Base-by-base conservation (phyloP, 2,888 invertebrate species). In the Euphydryas editha region DNA sequence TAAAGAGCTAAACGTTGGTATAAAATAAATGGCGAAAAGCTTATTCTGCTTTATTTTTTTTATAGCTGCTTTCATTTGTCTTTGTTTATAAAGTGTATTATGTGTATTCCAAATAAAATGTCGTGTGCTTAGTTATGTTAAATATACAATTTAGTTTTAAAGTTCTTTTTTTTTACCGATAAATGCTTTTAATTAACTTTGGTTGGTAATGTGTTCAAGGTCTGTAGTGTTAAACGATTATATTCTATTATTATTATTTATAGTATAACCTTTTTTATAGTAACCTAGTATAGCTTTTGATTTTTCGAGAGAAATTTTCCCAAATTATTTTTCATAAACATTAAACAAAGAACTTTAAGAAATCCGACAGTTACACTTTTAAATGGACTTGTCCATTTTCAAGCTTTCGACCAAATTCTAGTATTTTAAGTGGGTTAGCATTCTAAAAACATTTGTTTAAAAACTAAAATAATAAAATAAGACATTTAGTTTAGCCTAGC, bases 301-400 rank as follows among this genome's bases (percentile, higher is more conserved):
- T 11, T 44, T 46, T 47, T 47, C 47, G 24, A 63, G 49, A 49
- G 39, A 56, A 62, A 58, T 49, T 17, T 59, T 18, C 58, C 13
- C 47, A 56, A 64, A 72, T 46, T 59, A 56, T 56, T 62, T 69
- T 49, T 58, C 47, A 30, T 57, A 55, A 62, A 61, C 49, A 51
- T 55, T 61, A 64, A 59, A 68, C 57, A 60, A 60, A 60, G 58
- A 68, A 58, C 60, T 24, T 54, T 36, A 56, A 61, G 78, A 77
- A 82, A 78, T 77, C 73, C 76, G 77, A 78, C 78, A 80, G 77
- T 77, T 77, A 78, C 77, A 75, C 79, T 78, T 78, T 76, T 80
- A 86, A 84, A 81, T 81, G 81, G 76, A 79, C 51, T 79, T 78
- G 83, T 76, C 85, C 72, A 85, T 77, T 79, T 84, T 80, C 72